Conservation (phyloP, 1,140 invertebrate genomes). For the Littorina saxatilis region DNA sequence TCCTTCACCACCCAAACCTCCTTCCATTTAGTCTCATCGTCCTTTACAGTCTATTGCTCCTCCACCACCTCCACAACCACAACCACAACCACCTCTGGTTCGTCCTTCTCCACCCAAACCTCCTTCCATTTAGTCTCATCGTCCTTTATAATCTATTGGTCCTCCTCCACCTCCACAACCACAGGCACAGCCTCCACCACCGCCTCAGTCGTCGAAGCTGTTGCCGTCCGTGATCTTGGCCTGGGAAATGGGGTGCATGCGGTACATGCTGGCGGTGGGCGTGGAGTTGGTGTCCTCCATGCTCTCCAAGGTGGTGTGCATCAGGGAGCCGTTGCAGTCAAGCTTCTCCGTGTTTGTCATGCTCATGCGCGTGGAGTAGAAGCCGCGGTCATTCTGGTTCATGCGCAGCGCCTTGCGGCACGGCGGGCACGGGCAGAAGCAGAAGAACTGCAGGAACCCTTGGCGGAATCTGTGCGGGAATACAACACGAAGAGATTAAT, state of each 20-base stretch:
- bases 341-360: slow-evolving; percentile 49
- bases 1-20: no score
- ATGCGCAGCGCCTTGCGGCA: slow-evolving; percentile 55
- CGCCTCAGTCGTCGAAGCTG: slow-evolving; percentile 35
- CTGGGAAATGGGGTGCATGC: slow-evolving; percentile 48
- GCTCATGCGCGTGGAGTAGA: slow-evolving; percentile 56
- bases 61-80: no score
- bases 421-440: slow-evolving; percentile 62
- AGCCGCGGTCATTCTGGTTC: slow-evolving; percentile 55
- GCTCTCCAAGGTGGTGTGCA: slow-evolving; percentile 64
- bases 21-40: no score
- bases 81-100: no score
- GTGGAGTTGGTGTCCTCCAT: slow-evolving; percentile 53
- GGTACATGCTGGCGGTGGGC: slow-evolving; percentile 44
- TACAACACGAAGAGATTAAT: no score
- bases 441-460: slow-evolving; percentile 67
- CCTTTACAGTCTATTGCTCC: no score
- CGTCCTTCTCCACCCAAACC: no score
- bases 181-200: no score
- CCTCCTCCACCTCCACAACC: no score
- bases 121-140: no score
- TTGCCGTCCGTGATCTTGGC: not conserved
- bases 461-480: slow-evolving; percentile 66
- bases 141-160: no score
- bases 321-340: slow-evolving; percentile 61